Evolutionary conservation across 2,888 invertebrate genomes (phyloP).

Genomic region (Rotaria socialis): DNA sequence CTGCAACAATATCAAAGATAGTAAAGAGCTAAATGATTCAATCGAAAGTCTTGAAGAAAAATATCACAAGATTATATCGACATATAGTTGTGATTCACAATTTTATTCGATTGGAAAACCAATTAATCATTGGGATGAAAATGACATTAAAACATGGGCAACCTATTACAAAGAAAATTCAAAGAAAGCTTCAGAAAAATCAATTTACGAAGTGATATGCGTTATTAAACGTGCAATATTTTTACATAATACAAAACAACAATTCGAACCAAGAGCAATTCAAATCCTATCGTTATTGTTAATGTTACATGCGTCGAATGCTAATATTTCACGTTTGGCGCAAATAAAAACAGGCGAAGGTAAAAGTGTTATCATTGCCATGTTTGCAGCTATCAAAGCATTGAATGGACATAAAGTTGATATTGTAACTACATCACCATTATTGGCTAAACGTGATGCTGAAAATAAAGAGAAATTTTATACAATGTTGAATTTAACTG

Average conservation of each 20-base stretch:
- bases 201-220: background rate
- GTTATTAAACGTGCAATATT: background rate
- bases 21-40: background rate
- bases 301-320: background rate
- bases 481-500: background rate
- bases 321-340: background rate
- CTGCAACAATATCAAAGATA: background rate
- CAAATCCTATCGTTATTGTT: background rate
- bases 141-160: background rate
- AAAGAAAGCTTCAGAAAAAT: background rate
- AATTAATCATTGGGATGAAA: constrained; percentile 7
- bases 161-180: background rate
- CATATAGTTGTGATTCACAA: background rate
- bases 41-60: background rate
- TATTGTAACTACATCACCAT: background rate
- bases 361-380: background rate
- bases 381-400: background rate
- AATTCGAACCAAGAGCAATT: background rate
- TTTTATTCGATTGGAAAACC: background rate
- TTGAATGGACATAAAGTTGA: background rate
- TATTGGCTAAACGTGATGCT: constrained; percentile 7
- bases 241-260: constrained; percentile 1
- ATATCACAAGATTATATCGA: background rate
- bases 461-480: background rate
- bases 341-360: background rate